Base-by-base conservation (phyloP, 2,888 invertebrate species). In the Spilosoma lubricipeda region DNA sequence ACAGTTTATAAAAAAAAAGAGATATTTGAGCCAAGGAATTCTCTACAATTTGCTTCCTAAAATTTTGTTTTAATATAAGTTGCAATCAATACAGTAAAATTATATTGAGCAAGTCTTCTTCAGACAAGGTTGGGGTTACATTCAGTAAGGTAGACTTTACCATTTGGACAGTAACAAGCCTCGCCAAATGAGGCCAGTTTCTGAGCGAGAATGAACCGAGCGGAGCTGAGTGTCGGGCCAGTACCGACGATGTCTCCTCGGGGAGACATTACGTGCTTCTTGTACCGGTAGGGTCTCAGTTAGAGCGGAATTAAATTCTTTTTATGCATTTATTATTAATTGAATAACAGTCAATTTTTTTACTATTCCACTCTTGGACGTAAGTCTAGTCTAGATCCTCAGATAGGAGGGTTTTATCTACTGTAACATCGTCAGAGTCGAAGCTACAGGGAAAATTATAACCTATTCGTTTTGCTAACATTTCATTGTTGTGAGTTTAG, bases 191-290 rank as follows among this genome's bases (percentile, higher is more conserved):
- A 73, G 70, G 67, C 59, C 75, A 70, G 75, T 69, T 72, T 69
- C 69, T 56, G 48, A 72, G 66, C 72, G 56, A 52, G 65, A 67
- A 33, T 63, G 72, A 75, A 69, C 68, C 56, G 66, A 70, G 67
- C 67, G 52, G 64, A 63, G 74, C 73, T 70, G 71, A 67, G 83
- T 83, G 81, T 80, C 81, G 77, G 76, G 84, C 71, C 65, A 69
- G 81, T 84, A 76, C 78, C 80, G 75, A 74, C 81, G 73, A 84
- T 84, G 83, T 82, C 83, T 84, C 83, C 81, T 80, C 72, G 75
- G 84, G 83, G 83, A 84, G 71, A 82, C 84, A 82, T 83, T 84
- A 84, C 77, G 81, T 78, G 78, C 78, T 84, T 74, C 72, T 70
- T 64, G 70, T 63, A 63, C 27, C 0, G 30, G 73, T 30, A 65